phyloP scores from a whole-genome alignment of 2,888 invertebrate genomes.

The Heliconius charithonia region DNA sequence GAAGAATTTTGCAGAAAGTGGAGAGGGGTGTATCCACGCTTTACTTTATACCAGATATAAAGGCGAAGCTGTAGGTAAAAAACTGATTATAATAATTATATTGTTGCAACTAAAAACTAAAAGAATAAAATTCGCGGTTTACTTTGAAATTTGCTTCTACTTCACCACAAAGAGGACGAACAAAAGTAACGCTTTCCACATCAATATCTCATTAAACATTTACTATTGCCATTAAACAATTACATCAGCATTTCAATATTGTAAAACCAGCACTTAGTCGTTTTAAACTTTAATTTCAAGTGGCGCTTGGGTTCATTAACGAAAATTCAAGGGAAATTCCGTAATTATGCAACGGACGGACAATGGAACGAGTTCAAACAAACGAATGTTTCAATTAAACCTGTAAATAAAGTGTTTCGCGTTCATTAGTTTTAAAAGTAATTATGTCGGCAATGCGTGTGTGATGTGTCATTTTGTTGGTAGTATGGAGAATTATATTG shows the following conservation, averaged over 20 bases:
- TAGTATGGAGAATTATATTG: neutral
- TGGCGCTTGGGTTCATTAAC: conserved; percentile 30
- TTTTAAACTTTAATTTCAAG: conserved; percentile 37
- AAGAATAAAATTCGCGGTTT: neutral
- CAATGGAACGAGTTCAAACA: conserved; percentile 12
- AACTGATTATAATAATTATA: neutral
- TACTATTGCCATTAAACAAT: conserved; percentile 31
- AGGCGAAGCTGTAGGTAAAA: no score
- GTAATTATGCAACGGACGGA: conserved; percentile 29
- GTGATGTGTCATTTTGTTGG: neutral
- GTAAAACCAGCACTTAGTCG: conserved; percentile 31
- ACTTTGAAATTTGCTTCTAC: neutral
- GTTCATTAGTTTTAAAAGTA: conserved; percentile 20
- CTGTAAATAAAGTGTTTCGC: conserved; percentile 21
- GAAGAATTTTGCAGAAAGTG: neutral
- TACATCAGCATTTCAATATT: conserved; percentile 18
- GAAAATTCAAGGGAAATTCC: conserved; percentile 25
- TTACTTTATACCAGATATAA: no score
- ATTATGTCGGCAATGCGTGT: conserved; percentile 1
- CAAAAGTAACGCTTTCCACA: neutral
- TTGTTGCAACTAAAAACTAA: neutral
- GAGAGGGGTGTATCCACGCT: neutral
- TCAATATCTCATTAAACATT: conserved; percentile 33
- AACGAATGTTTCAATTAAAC: conserved; percentile 24
- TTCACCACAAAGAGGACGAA: neutral